Evolutionary conservation across 2,888 invertebrate genomes (phyloP), one percentile per base, ranked within the genome.

Genomic region (Galerucella nymphaeae): DNA sequence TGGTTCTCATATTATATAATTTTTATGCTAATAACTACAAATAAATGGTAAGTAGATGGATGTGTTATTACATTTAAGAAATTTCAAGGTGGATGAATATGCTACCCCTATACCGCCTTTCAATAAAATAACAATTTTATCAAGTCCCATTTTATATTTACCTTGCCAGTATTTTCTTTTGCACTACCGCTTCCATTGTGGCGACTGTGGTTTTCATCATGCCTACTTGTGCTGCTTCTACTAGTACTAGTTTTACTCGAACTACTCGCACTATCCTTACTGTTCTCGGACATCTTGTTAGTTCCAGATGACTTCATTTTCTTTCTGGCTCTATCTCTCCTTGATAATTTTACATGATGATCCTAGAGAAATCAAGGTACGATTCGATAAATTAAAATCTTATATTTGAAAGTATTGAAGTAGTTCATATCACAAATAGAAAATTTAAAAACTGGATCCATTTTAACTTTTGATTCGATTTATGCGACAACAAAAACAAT

Each of bases 221-320:
- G n/a, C 14, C 66, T 64, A n/a, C 53, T 59, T 14, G 48, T 41
- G 30, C 14, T 70, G 57, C 55, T 70, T 55, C 58, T 71, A 55
- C 61, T 70, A 3, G 53, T 48, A 38, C 57, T 63, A 58, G 68
- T 77, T 45, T 70, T 67, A 16, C 57, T 72, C 2, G 61, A 57
- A 41, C 55, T 65, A 48, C 70, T 70, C 4, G 45, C 57, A 11
- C 59, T 66, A n/a, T 66, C 66, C n/a, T 66, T 66, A 16, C 50
- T 71, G 13, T 45, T 71, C 14, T 62, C 61, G 6, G 61, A 62
- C 13, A 38, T 41, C 41, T 59, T 59, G 10, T 23, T 57, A 11
- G 9, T 57, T 0, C 30, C 59, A 5, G 59, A n/a, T 13, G 30
- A 18, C n/a, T 14, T 59, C 4, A 14, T 9, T 14, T 30, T 59